These are phyloP conservation scores for Hapalemur alaotrensis DNA, from an alignment of 2,797 vertebrate species.

Conservation along the genomic window DNA sequence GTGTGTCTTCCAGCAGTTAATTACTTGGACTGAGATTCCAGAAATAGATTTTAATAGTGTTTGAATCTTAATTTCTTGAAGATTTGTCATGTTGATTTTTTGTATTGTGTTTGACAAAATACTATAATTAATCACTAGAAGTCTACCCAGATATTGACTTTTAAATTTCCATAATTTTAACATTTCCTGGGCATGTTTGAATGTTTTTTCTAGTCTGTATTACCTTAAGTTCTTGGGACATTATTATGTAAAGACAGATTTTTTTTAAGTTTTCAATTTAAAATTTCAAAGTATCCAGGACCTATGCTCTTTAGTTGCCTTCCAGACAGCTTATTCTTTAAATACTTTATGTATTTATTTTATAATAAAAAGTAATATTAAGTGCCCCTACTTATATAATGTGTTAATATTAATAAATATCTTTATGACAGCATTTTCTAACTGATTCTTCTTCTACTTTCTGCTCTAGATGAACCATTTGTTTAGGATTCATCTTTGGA, in stretches of 20 bases:
- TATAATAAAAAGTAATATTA: not conserved
- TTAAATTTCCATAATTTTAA: not conserved
- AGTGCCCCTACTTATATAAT: not conserved
- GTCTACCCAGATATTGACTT: not conserved
- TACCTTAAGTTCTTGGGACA: not conserved
- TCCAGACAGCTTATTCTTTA: not conserved
- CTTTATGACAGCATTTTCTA: not conserved
- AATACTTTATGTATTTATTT: not conserved
- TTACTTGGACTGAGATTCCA: not conserved
- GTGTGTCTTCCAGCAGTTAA: slow-evolving; percentile 7
- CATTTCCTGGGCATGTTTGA: not conserved
- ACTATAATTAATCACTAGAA: not conserved
- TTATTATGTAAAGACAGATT: not conserved
- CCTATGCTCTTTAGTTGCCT: not conserved
- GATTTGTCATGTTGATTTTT: slow-evolving; percentile 23
- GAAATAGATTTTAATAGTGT: not conserved
- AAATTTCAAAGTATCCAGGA: not conserved
- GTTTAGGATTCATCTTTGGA: not conserved
- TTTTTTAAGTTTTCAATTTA: slow-evolving; percentile 20
- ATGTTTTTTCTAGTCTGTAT: not conserved
- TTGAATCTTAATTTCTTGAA: slow-evolving; percentile 57
- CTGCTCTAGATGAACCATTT: not conserved
- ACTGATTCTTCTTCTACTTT: not conserved
- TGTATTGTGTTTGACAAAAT: slow-evolving; percentile 57
- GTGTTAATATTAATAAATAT: not conserved